These are phyloP conservation scores for Galbula dea DNA, from an alignment of 2,113 vertebrate species.

Conservation along the genomic window DNA sequence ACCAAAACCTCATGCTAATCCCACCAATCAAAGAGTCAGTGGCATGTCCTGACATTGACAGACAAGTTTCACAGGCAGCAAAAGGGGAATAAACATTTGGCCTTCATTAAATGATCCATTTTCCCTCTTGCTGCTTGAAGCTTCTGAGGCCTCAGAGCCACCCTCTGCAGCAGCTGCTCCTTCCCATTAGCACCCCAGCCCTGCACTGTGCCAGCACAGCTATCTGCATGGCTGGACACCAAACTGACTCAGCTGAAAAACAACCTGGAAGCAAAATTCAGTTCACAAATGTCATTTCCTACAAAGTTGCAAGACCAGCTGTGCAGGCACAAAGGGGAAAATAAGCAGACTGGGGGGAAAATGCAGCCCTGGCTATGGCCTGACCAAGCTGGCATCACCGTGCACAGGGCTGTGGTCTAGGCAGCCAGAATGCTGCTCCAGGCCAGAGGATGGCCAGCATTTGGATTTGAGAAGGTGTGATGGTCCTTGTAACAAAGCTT, in stretches of 20 bases:
- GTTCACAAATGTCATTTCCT: neutral
- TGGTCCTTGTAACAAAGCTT: neutral
- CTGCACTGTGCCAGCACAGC: neutral
- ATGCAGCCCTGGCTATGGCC: neutral
- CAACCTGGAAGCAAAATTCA: neutral
- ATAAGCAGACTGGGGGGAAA: neutral
- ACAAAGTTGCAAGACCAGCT: neutral
- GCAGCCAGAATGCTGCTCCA: neutral
- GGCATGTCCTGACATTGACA: neutral
- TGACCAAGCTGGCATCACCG: neutral
- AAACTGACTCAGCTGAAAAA: constrained; percentile 1
- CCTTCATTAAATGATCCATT: constrained; percentile 20
- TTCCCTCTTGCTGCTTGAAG: neutral
- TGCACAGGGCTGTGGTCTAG: neutral
- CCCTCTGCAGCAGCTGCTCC: constrained; percentile 7
- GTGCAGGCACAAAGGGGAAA: neutral
- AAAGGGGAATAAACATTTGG: constrained; percentile 21
- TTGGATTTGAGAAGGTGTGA: neutral
- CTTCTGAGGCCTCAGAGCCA: neutral
- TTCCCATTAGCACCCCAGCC: neutral
- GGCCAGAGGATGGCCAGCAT: rapidly evolving
- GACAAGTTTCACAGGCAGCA: neutral
- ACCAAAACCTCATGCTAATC: neutral
- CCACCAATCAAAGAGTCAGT: neutral
- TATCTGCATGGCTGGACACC: neutral